Evolutionary conservation across 1,140 invertebrate genomes (phyloP).

Genomic region (Dendrolimus punctatus): DNA sequence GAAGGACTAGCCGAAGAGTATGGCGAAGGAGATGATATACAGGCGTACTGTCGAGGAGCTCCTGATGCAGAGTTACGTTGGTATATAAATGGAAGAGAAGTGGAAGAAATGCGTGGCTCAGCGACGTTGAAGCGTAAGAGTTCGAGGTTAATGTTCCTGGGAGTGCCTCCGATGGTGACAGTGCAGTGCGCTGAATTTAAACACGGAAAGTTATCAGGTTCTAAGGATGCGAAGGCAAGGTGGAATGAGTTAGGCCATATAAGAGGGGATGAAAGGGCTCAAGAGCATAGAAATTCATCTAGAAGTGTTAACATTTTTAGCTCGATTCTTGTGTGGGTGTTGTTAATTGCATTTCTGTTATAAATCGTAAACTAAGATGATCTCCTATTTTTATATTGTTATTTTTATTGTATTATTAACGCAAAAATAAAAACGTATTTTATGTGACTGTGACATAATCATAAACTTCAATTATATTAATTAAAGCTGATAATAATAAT

Average conservation of each 20-base stretch:
- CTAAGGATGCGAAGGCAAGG: conserved; percentile 37
- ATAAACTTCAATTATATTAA: too few relatives aligned
- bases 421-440: too few relatives aligned
- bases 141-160: conserved; percentile 36
- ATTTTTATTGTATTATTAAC: conserved; percentile 3
- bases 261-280: background rate
- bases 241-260: conserved; percentile 31
- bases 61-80: conserved; percentile 50
- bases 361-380: too few relatives aligned
- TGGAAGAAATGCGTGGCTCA: conserved; percentile 37
- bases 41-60: conserved; percentile 48
- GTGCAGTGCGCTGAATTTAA: conserved; percentile 57
- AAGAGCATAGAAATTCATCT: conserved; percentile 13
- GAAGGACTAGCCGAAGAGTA: conserved; percentile 50
- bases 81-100: conserved; percentile 53
- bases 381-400: background rate
- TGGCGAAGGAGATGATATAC: conserved; percentile 45
- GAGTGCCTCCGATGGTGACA: conserved; percentile 45
- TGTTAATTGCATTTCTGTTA: background rate
- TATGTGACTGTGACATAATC: too few relatives aligned
- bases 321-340: conserved; percentile 1
- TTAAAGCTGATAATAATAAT: too few relatives aligned
- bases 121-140: conserved; percentile 32
- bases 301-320: background rate
- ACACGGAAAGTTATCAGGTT: conserved; percentile 43